These are phyloP conservation scores for Noctua janthina DNA, from an alignment of 2,888 invertebrate genomes.

Conservation along the genomic window DNA sequence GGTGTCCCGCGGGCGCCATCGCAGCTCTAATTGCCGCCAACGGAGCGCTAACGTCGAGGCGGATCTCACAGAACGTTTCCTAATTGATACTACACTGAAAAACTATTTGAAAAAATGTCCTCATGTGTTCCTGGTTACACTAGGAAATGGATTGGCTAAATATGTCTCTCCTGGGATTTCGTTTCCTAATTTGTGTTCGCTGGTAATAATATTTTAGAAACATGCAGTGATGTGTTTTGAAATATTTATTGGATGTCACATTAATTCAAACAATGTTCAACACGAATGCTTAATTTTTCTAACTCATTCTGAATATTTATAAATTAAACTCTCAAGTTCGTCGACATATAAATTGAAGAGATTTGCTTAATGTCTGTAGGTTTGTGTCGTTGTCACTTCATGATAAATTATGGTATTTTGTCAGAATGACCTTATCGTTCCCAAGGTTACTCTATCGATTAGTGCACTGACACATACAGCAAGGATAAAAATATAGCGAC, in stretches of 20 bases:
- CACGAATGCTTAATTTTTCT: slow-evolving; percentile 53
- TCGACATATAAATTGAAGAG: slow-evolving; percentile 44
- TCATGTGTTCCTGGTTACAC: slow-evolving; percentile 83
- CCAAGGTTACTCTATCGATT: slow-evolving; percentile 68
- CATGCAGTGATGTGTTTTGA: slow-evolving; percentile 17
- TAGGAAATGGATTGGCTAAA: slow-evolving; percentile 72
- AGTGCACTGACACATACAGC: slow-evolving; percentile 56
- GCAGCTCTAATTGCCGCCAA: slow-evolving; percentile 76
- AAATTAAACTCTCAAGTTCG: slow-evolving; percentile 33
- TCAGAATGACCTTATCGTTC: slow-evolving; percentile 62
- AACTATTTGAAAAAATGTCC: slow-evolving; percentile 68
- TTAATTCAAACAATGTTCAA: slow-evolving; percentile 59
- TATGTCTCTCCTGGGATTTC: slow-evolving; percentile 69
- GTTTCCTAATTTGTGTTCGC: slow-evolving; percentile 63
- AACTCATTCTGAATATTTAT: slow-evolving; percentile 45
- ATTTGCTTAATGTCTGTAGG: slow-evolving; percentile 30
- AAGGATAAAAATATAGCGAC: slow-evolving; percentile 63
- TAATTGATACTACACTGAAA: slow-evolving; percentile 76
- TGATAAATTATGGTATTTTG: slow-evolving; percentile 45
- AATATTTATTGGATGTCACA: slow-evolving; percentile 49
- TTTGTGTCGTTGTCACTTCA: slow-evolving; percentile 34
- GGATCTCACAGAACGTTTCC: slow-evolving; percentile 75
- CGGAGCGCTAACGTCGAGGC: slow-evolving; percentile 77
- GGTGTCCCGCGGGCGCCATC: slow-evolving; percentile 77
- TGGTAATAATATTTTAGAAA: slow-evolving; percentile 45